Base-by-base conservation (phyloP, 2,797 vertebrate species). In the Spheniscus humboldti region DNA sequence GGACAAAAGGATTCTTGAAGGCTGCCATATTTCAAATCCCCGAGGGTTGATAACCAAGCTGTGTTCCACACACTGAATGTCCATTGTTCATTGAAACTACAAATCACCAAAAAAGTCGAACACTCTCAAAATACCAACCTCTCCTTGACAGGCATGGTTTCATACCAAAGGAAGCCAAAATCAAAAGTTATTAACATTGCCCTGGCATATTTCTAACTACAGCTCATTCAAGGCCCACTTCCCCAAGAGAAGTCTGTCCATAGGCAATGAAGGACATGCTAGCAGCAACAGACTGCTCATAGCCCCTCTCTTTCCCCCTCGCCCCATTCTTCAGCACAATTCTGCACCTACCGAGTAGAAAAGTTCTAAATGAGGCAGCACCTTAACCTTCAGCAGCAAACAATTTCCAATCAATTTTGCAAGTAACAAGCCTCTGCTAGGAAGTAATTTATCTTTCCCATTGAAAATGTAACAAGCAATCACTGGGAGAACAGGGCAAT, bases 391-490 rank as follows among this genome's bases (percentile, higher is more conserved):
- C 81, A 86, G 82, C 86, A 90, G 86, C 75, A 84, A 96, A 97
- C 88, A 96, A 76, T 79, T 88, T 90, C 92, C 92, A 93, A 94
- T 93, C 94, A 94, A 92, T 96, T 92, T 48, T 75, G 57, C 73
- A 95, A 92, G 95, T 91, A 96, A 91, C 92, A 88, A 91, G 84
- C 59, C 76, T 53, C 50, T 72, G 57, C 87, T 81, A 94, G 85
- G 85, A 90, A 95, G 91, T 59, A 50, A 96, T 95, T 96, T 95
- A 78, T 97, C 95, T 95, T 92, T 73, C 76, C 95, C 73, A 63
- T 56, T 83, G 93, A 92, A 95, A 97, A 93, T 14, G 75, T 86
- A 90, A 91, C 87, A 87, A 82, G 93, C 94, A 85, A 84, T 89
- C 96, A 88, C 2, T 14, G 82, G 92, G 93, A 95, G 86, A 96